Conservation (phyloP, 2,113 vertebrate genomes). For the Rhea pennata region DNA sequence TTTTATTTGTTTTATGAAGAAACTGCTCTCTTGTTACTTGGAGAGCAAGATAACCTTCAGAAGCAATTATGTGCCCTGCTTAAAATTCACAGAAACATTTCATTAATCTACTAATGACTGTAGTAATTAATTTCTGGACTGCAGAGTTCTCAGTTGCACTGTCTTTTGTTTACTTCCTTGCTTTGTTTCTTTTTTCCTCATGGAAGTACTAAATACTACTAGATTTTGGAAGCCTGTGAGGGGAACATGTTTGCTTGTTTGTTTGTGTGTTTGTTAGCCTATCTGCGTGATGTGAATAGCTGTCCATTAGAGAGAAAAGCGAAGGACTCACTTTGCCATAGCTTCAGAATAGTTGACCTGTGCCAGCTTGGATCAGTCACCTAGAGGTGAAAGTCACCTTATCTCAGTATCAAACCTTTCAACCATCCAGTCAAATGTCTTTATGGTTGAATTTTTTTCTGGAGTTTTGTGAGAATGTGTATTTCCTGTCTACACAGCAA, state of each 20-base stretch:
- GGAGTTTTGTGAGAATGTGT: background rate
- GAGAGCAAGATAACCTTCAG: background rate
- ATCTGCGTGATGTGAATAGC: background rate
- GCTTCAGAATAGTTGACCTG: background rate
- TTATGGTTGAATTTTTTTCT: background rate
- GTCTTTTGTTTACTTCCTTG: background rate
- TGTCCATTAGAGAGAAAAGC: background rate
- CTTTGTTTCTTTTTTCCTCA: background rate
- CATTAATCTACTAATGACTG: background rate
- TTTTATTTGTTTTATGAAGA: background rate
- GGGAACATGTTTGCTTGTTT: background rate
- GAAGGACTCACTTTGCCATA: background rate
- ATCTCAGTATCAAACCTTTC: background rate
- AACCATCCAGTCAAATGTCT: background rate
- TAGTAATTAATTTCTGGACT: background rate
- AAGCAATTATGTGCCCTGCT: background rate
- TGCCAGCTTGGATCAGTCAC: background rate
- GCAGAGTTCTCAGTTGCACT: background rate
- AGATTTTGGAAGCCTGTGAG: background rate
- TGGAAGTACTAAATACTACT: background rate
- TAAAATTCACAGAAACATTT: conserved; percentile 28
- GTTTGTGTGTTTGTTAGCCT: background rate
- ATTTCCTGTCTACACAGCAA: background rate
- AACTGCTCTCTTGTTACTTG: background rate
- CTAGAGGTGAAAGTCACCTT: conserved; percentile 13